These are phyloP conservation scores for Sebastolobus altivelis DNA, from an alignment of 2,797 vertebrate species.

Conservation along the genomic window DNA sequence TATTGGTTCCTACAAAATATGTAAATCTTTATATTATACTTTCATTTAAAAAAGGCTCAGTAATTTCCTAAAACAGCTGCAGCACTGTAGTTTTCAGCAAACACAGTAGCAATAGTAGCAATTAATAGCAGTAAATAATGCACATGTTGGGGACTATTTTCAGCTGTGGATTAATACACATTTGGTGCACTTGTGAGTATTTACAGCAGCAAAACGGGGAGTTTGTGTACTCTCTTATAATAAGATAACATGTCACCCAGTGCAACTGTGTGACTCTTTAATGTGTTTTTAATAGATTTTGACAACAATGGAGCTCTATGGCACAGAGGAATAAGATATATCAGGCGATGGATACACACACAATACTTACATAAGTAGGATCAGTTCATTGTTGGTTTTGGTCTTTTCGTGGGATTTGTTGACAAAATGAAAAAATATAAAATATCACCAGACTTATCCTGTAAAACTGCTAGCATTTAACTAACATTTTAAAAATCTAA, in stretches of 20 bases:
- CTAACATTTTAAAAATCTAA: too few relatives aligned
- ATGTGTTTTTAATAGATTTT: constrained; percentile 3
- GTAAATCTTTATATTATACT: background rate
- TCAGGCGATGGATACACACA: background rate
- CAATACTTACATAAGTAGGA: background rate
- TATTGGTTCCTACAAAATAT: constrained; percentile 3
- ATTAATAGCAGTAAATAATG: background rate
- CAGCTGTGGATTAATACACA: constrained; percentile 6
- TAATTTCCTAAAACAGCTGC: background rate
- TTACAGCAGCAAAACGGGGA: background rate
- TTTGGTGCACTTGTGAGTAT: background rate
- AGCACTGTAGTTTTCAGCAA: background rate
- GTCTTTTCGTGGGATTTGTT: constrained; percentile 1
- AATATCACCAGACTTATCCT: background rate
- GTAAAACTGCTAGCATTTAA: background rate
- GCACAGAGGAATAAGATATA: background rate
- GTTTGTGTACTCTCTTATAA: background rate
- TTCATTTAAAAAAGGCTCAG: background rate
- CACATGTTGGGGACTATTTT: constrained; percentile 5
- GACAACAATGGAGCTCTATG: background rate
- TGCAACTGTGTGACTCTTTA: background rate
- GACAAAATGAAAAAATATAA: constrained; percentile 1
- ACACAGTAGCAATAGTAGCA: background rate
- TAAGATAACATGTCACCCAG: background rate
- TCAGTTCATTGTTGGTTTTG: background rate